Evolutionary conservation across 2,797 vertebrate species (phyloP), one percentile per base, ranked within the genome.

Genomic region (Sebastes cheni): DNA sequence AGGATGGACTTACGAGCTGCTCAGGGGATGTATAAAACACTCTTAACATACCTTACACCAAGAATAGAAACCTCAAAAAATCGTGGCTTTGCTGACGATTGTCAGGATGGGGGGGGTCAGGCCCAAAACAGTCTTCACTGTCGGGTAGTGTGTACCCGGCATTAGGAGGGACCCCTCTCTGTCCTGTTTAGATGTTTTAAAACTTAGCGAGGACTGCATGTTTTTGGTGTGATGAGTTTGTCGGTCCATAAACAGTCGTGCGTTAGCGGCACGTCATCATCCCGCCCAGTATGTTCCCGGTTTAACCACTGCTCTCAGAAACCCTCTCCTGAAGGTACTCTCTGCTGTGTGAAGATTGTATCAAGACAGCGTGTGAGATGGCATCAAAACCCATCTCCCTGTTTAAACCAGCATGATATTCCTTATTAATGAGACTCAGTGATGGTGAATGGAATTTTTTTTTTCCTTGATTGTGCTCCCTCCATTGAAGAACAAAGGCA

Each of bases 361-460:
- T 79, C 22, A 12, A 42, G 65, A 22, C 20, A 25, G 34, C 11
- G 1, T 34, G 39, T 42, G 46, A 64, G 60, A 81, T 79, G 68
- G 52, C 32, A 67, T 77, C 34, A 67, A 23, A 85, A 65, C 42
- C 67, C 62, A 79, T 82, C 85, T 79, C 67, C 70, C 76, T 54
- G 52, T 82, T 82, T 75, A 71, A 87, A 81, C 52, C 61, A 32
- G 55, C 14, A 23, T 67, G 67, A 73, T 65, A 27, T 80, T 87
- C 75, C 77, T 79, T 84, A 76, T 86, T 84, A 83, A 88, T 79
- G 76, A 81, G 72, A 34, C 46, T 59, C n/a, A 14, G 39, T 80
- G 72, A 83, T 87, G 77, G 90, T 77, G 54, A 77, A 79, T 79
- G 22, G 34, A 36, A 12, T 73, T 3, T 56, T 70, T 64, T 60